Base-by-base conservation (phyloP, 2,797 vertebrate species). In the Thamnophis elegans region DNA sequence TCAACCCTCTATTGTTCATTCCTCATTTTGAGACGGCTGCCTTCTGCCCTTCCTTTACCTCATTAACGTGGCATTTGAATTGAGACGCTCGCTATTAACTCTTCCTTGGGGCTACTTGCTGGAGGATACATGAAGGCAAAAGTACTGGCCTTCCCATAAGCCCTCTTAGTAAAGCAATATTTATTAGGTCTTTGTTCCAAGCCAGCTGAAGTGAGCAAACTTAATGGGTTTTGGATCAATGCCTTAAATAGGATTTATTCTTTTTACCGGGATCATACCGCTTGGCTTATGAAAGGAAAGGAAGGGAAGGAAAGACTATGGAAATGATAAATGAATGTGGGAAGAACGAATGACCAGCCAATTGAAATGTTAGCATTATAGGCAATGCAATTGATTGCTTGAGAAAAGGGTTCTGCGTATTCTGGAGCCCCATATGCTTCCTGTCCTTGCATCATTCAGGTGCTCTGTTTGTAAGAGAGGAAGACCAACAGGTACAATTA, bases 141-240 rank as follows among this genome's bases (percentile, higher is more conserved):
- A 85, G 60, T 82, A 86, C 92, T 62, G 86, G 90, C 89, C 56
- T 93, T n/a, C 42, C 89, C 56, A 82, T 82, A 91, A 91, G 88
- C 56, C 65, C 89, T 62, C 90, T 86, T 85, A 85, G 65, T 68
- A 91, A 93, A 88, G 65, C 86, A 91, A 91, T 91, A 91, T 91
- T 93, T 93, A 93, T 93, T 93, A 93, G 89, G 47, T 88, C 55
- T 86, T 88, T 89, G 42, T 62, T 58, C 90, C 47, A 90, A 91
- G 82, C 89, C 87, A 91, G 90, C 90, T 89, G 90, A 91, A 93
- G 58, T 91, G 90, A 93, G 65, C 78, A 86, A 91, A 93, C 90
- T 73, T 90, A 92, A 90, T 92, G 65, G 90, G 85, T 55, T 93
- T 93, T 92, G 88, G 85, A 92, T 92, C 93, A 92, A 93, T 88